These are phyloP conservation scores for Mastomys coucha DNA, from an alignment of 2,113 vertebrate genomes.

Conservation along the genomic window DNA sequence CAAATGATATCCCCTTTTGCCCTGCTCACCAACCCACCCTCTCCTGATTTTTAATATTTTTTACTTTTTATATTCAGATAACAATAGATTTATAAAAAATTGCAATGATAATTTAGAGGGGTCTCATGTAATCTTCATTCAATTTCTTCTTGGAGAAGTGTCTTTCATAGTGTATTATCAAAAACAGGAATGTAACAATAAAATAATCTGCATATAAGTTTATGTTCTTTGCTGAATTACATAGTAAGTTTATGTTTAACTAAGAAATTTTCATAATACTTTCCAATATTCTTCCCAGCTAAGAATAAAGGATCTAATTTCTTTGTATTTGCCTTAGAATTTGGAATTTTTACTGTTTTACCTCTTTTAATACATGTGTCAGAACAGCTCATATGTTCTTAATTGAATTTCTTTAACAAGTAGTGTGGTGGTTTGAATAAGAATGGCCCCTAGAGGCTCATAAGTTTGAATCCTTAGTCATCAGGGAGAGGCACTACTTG, in stretches of 20 bases:
- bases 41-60: not conserved
- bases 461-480: not conserved
- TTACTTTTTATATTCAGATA: slow-evolving; percentile 5
- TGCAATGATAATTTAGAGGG: not conserved
- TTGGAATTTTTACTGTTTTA: not conserved
- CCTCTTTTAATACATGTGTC: not conserved
- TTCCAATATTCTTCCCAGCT: not conserved
- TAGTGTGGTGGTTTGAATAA: not conserved
- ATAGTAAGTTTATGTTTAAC: not conserved
- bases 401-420: not conserved
- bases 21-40: too few species aligned
- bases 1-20: too few species aligned
- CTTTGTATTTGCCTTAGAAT: not conserved
- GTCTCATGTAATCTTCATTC: not conserved
- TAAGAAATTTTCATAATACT: not conserved
- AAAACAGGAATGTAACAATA: slow-evolving; percentile 13
- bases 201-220: not conserved
- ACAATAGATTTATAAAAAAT: not conserved
- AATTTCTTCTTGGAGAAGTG: not conserved
- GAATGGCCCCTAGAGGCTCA: not conserved
- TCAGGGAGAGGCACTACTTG: not conserved
- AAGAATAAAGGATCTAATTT: not conserved
- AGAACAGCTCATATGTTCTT: not conserved
- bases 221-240: not conserved
- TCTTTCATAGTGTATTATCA: not conserved